Base-by-base conservation (phyloP, 2,888 invertebrate genomes). In the Morinoia aosen region DNA sequence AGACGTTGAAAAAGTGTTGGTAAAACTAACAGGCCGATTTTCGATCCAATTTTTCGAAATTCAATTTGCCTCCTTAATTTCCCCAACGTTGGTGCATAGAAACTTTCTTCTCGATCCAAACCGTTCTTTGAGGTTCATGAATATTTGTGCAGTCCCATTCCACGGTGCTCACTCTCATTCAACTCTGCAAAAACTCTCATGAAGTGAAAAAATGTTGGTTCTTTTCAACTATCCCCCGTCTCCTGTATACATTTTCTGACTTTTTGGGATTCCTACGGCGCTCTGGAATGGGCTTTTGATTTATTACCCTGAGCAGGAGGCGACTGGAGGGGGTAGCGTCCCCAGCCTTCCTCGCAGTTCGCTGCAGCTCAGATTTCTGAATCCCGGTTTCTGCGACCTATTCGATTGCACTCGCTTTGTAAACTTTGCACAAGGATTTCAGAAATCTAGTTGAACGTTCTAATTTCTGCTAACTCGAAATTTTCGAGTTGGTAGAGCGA, bases 181-280 rank as follows among this genome's bases (percentile, higher is more conserved):
- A 93, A 93, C 93, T 57, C 93, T 48, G 93, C n/a, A 93, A 93
- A 93, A 93, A 93, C 93, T 93, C 58, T 57, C 93, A 93, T 57
- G 93, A 93, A 93, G 57, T 57, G 93, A 95, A 64, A 95, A 95
- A 95, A 95, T 40, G 95, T 95, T 95, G 58, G 95, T 39, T 76
- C 56, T 95, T 95, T 96, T 94, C 95, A 95, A 95, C 95, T 95
- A 95, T 76, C 61, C 88, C 95, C 88, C 95, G 95, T 95, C 96
- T 95, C 96, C 90, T 96, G 96, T 96, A 96, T 96, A 96, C 96
- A 96, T 96, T 96, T 96, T 96, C 96, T 90, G 96, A 96, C 96
- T 96, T 96, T 96, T 96, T 96, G 96, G 95, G 96, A 96, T 96
- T 96, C 96, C 95, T 94, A 96, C 94, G 96, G 96, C 95, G 96